Evolutionary conservation across 2,797 vertebrate genomes (phyloP).

Genomic region (Spondyliosoma cantharus): DNA sequence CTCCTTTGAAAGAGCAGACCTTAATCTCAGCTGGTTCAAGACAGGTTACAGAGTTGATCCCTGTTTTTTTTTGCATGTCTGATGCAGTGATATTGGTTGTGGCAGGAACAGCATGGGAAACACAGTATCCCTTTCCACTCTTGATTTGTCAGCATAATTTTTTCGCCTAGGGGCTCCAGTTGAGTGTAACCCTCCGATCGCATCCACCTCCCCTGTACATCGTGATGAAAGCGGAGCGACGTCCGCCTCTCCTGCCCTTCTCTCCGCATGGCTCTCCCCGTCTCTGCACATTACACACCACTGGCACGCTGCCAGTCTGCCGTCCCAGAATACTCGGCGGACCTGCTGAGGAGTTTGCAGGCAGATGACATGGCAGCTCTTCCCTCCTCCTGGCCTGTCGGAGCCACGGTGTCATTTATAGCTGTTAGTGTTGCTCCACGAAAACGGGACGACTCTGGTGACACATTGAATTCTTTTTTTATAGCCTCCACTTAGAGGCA

Average conservation of each 20-base stretch:
- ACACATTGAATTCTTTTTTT: slow-evolving; percentile 19
- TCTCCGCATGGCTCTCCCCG: slow-evolving; percentile 20
- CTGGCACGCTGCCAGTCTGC: slow-evolving; percentile 65
- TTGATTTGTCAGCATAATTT: slow-evolving; percentile 57
- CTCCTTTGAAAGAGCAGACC: slow-evolving; percentile 21
- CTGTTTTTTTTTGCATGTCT: slow-evolving; percentile 26
- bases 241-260: slow-evolving; percentile 10
- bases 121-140: slow-evolving; percentile 33
- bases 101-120: slow-evolving; percentile 47
- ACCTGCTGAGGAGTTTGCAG: slow-evolving; percentile 55
- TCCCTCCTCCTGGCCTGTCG: slow-evolving; percentile 66
- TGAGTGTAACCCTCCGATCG: slow-evolving; percentile 19
- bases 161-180: slow-evolving; percentile 19
- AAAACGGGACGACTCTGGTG: slow-evolving; percentile 35
- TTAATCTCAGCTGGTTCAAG: slow-evolving; percentile 34
- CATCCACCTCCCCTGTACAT: slow-evolving; percentile 37
- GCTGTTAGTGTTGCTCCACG: slow-evolving; percentile 57
- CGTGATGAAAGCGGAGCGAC: slow-evolving; percentile 41
- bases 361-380: slow-evolving; percentile 65
- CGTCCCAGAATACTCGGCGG: slow-evolving; percentile 70
- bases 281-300: slow-evolving; percentile 41
- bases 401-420: slow-evolving; percentile 69
- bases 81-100: slow-evolving; percentile 33
- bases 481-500: slow-evolving; percentile 21
- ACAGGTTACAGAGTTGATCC: slow-evolving; percentile 28